phyloP scores from a whole-genome alignment of 2,113 vertebrate genomes.

The Forbesichthys agassizii region DNA sequence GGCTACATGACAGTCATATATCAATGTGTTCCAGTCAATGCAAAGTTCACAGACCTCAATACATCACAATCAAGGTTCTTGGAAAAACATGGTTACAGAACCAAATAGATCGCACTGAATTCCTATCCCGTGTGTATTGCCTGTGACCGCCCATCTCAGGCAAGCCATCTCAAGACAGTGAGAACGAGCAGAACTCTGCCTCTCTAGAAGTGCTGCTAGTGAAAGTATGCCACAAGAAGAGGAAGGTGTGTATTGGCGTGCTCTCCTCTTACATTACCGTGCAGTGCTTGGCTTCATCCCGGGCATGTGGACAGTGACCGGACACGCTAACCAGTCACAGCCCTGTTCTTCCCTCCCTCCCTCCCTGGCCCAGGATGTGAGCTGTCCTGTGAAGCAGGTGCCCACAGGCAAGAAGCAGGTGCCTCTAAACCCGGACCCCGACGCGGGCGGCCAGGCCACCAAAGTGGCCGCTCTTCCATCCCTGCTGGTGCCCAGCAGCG shows the following conservation, averaged over 20 bases:
- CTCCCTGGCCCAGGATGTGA: slow-evolving; percentile 86
- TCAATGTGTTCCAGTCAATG: no score
- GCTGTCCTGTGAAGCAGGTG: slow-evolving; percentile 98
- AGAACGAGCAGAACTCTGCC: slow-evolving; percentile 98
- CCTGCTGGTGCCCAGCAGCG: slow-evolving; percentile 95
- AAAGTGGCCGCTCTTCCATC: slow-evolving; percentile 94
- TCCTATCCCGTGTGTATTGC: no score
- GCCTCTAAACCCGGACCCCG: slow-evolving; percentile 95
- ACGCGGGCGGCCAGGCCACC: slow-evolving; percentile 85
- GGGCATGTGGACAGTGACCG: no score
- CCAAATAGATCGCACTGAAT: no score
- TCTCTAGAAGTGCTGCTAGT: slow-evolving; percentile 98
- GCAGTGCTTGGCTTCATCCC: no score
- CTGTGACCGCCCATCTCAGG: slow-evolving; percentile 68
- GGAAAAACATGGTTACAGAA: no score
- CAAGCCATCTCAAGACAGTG: slow-evolving; percentile 97
- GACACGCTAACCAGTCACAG: no score
- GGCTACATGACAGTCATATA: no score
- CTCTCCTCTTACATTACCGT: no score
- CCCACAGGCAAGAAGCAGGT: slow-evolving; percentile 99
- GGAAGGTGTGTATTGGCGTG: slow-evolving; percentile 81
- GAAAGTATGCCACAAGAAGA: slow-evolving; percentile 99
- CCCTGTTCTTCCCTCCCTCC: no score
- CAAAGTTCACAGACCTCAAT: no score
- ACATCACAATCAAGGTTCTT: no score